Evolutionary conservation across 2,113 vertebrate species (phyloP), one percentile per base, ranked within the genome.

Genomic region (Syngnathus floridae): DNA sequence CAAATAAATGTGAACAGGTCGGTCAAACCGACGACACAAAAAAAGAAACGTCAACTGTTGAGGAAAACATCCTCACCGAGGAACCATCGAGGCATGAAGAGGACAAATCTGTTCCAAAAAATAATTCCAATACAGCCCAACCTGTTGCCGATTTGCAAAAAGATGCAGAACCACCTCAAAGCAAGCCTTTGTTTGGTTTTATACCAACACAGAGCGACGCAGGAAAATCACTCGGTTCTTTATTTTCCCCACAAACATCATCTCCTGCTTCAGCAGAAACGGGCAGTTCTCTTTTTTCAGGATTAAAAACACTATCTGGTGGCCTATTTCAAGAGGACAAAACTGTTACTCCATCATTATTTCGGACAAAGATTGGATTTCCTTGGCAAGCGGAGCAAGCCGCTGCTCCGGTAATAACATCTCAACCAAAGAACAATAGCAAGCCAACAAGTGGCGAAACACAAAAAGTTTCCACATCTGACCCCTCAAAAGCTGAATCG

Each of bases 251-350:
- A 57, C 77, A 66, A 62, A 70, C 78, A 64, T 82, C 79, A 64
- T 78, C 76, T 70, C 66, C 72, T 84, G 67, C 84, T 17, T 69
- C 70, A 55, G 83, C 86, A 10, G 58, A 89, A 76, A 70, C 88
- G 52, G 78, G 87, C 45, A 86, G 91, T 75, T 89, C 92, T 26
- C 84, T 97, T 0, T 85, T 94, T 62, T 93, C 92, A 49, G 90
- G 92, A 72, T 91, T 96, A 62, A 95, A 94, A 86, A 93, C 90
- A 14, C 79, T 98, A 41, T 97, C 95, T 74, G 86, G 88, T 0
- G 73, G 86, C 51, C 74, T 97, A 0, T 95, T 95, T 91, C 92
- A 96, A 67, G 91, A 95, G n/a, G 90, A 91, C 61, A 93, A 81
- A 55, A 56, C 51, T 67, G n/a, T 56, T 21, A 72, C 40, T 45